Percentiles rank a stretch among this genome's conserved stretches.
These are phyloP conservation scores for Acleris literana DNA, from an alignment of 2,888 invertebrate genomes.

Conservation along the genomic window DNA sequence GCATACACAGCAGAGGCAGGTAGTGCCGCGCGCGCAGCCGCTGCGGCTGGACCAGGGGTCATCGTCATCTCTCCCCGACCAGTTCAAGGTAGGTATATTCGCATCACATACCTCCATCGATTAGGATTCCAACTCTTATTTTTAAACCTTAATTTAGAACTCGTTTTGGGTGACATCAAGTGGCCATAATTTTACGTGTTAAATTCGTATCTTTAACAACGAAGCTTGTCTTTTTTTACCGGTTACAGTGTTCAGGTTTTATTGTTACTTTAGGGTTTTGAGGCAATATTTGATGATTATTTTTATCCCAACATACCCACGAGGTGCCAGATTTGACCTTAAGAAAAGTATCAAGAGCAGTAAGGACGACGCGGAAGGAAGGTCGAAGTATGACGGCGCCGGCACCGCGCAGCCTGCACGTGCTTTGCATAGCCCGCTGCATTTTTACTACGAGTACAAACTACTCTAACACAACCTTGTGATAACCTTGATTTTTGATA, in stretches of 20 bases:
- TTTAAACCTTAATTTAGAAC: conserved; percentile 44
- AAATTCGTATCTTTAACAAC: conserved; percentile 11
- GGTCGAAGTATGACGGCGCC: conserved; percentile 54
- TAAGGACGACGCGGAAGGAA: conserved; percentile 54
- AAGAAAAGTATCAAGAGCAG: conserved; percentile 15
- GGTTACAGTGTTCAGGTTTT: background rate
- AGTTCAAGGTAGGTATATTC: conserved; percentile 63
- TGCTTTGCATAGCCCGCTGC: conserved; percentile 51
- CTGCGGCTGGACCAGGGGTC: conserved; percentile 56
- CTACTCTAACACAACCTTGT: conserved; percentile 22
- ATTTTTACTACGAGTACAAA: conserved; percentile 24
- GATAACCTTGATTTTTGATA: conserved; percentile 2
- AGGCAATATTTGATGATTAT: background rate
- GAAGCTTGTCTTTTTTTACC: conserved; percentile 5
- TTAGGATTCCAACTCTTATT: conserved; percentile 61
- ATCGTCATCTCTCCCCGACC: conserved; percentile 72
- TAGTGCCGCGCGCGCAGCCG: conserved; percentile 53
- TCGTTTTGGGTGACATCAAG: conserved; percentile 37
- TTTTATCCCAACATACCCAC: background rate
- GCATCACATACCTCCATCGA: conserved; percentile 71
- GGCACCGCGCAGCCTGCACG: conserved; percentile 45
- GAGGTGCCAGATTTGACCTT: conserved; percentile 9
- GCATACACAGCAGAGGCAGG: conserved; percentile 76
- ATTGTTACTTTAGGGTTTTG: background rate
- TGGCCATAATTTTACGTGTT: conserved; percentile 33